Conservation (phyloP, 2,797 vertebrate genomes). For the Melanotaenia pygmaea region DNA sequence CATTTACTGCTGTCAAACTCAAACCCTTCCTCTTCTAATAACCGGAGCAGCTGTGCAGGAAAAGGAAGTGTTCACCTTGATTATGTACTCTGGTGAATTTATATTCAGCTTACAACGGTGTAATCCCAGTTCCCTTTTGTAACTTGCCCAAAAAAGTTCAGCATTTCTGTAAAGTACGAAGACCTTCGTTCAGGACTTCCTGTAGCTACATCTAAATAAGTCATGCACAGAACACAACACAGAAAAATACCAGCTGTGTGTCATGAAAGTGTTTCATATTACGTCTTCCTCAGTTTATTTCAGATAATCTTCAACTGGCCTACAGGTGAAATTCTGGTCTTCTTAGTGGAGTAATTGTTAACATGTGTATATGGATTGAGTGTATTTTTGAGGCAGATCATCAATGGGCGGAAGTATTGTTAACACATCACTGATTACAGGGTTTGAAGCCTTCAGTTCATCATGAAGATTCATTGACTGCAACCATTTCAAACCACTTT, state of each 20-base stretch:
- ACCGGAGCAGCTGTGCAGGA: conserved; percentile 1
- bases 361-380: no score
- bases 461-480: no score
- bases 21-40: background rate
- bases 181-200: conserved; percentile 26
- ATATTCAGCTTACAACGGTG: background rate
- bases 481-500: no score
- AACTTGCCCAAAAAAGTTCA: background rate
- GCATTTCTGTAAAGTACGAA: background rate
- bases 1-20: background rate
- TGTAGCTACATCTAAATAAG: conserved; percentile 42
- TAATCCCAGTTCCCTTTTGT: conserved; percentile 23
- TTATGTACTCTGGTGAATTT: background rate
- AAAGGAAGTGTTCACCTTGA: conserved; percentile 16
- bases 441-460: no score
- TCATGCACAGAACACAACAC: no score
- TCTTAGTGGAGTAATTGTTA: no score
- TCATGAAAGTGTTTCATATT: background rate
- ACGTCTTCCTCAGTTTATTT: background rate
- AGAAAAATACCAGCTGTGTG: background rate
- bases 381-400: no score
- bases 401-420: background rate
- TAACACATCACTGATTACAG: background rate
- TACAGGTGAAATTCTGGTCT: no score
- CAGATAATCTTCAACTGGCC: no score